These are phyloP conservation scores for Aethina tumida DNA, from an alignment of 1,140 invertebrate genomes.

Conservation along the genomic window DNA sequence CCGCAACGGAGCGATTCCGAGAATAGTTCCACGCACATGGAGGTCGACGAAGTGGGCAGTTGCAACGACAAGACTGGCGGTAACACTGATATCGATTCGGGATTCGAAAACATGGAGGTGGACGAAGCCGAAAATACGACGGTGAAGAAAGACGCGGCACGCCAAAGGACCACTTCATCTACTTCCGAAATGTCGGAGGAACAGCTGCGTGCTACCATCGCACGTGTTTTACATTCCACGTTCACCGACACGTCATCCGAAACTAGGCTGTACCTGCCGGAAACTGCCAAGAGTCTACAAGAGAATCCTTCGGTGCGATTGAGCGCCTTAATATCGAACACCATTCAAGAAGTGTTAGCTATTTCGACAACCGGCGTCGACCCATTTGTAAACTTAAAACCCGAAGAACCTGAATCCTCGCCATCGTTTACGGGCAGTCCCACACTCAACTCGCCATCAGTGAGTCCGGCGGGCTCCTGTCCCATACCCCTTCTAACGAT, in stretches of 20 bases:
- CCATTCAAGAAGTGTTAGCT: constrained; percentile 57
- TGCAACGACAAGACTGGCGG: constrained; percentile 39
- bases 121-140: constrained; percentile 33
- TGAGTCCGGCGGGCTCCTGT: constrained; percentile 37
- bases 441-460: constrained; percentile 21
- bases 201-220: constrained; percentile 48
- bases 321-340: constrained; percentile 48
- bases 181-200: constrained; percentile 40
- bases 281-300: constrained; percentile 44
- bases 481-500: constrained; percentile 29
- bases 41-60: constrained; percentile 44
- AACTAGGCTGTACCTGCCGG: constrained; percentile 51
- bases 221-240: constrained; percentile 52
- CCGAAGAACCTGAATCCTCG: constrained; percentile 37
- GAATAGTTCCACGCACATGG: constrained; percentile 42
- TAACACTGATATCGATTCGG: constrained; percentile 58
- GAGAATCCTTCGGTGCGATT: constrained; percentile 39
- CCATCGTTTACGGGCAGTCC: constrained; percentile 31
- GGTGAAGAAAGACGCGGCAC: constrained; percentile 24
- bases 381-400: constrained; percentile 47
- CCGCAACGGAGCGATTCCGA: constrained; percentile 31
- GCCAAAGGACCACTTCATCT: constrained; percentile 28
- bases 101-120: constrained; percentile 64
- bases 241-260: constrained; percentile 52
- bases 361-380: constrained; percentile 50